Conservation (phyloP, 2,888 invertebrate species). For the Ennomos erosarius region DNA sequence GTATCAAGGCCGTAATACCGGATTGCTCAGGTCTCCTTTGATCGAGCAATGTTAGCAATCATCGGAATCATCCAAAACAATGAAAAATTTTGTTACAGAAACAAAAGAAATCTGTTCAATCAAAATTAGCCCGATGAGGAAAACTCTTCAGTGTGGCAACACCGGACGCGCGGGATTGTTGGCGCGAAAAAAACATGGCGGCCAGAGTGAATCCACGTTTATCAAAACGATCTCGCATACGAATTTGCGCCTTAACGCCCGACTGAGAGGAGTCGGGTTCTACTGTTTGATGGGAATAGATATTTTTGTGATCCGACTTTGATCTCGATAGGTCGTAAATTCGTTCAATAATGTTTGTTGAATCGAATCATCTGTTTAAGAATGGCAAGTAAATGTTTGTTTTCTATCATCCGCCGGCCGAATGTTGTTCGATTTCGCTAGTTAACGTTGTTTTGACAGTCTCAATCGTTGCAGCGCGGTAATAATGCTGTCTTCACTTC, state of each 20-base stretch:
- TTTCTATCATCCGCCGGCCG: constrained; percentile 79
- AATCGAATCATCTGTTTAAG: constrained; percentile 73
- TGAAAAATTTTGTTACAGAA: constrained; percentile 54
- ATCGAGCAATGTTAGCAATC: constrained; percentile 56
- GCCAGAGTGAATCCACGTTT: constrained; percentile 55
- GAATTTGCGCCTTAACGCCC: constrained; percentile 59
- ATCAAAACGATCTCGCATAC: constrained; percentile 54
- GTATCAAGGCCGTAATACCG: constrained; percentile 42
- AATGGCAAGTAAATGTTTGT: constrained; percentile 80
- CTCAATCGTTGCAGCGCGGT: constrained; percentile 67
- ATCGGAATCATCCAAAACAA: constrained; percentile 45
- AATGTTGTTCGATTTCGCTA: constrained; percentile 78
- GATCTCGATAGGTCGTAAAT: constrained; percentile 77
- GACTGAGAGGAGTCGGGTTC: constrained; percentile 49
- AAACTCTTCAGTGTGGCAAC: constrained; percentile 64
- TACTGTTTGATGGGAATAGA: constrained; percentile 53
- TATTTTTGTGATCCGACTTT: constrained; percentile 70
- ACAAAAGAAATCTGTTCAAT: constrained; percentile 63
- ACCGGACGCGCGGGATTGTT: constrained; percentile 60
- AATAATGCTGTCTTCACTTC: constrained; percentile 77
- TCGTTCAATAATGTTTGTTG: constrained; percentile 74
- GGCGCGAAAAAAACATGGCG: constrained; percentile 67
- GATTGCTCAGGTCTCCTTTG: constrained; percentile 54
- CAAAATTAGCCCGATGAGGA: constrained; percentile 64
- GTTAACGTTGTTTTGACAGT: constrained; percentile 81